Base-by-base conservation (phyloP, 1,140 invertebrate genomes). In the Andrena cerasifolii region DNA sequence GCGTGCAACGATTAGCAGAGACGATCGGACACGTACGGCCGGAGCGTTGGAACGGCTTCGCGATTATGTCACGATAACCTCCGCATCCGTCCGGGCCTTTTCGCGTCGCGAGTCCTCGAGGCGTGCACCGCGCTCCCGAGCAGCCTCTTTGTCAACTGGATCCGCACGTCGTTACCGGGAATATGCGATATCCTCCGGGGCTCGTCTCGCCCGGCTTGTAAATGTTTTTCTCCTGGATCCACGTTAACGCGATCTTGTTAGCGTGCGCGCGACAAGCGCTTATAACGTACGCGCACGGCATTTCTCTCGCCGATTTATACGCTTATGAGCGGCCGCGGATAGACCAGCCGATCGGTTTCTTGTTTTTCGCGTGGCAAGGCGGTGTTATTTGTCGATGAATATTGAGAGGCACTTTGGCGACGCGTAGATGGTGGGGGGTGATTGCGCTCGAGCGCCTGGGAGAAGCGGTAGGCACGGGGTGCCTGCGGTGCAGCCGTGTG, bases 181-280 rank as follows among this genome's bases (percentile, higher is more conserved):
- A 68, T 75, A 75, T 36, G 56, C 70, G 36, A 72, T 62, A 72
- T 62, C 43, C 56, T 33, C 8, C 65, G 33, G 33, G 65, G n/a
- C 53, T 31, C 40, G 24, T 10, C 40, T 45, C 21, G 36, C 18
- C 21, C 24, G 28, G 28, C 31, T 62, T 61, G 56, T 62, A 40
- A 72, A 62, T 26, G 56, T 62, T 72, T 62, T 31, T 51, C 33
- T n/a, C 58, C 0, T 33, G 3, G 6, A 51, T 73, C 63, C 63
- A 63, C 70, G 36, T 72, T 72, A 72, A 72, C 70, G 70, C 70
- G 70, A 62, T 63, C 72, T 74, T 54, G 72, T 74, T 65, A 66
- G 72, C 72, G 72, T 28, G 59, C n/a, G 31, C 59, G 26, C 47
- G 31, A 53, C 63, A n/a, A 36, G n/a, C 18, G 45, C 18, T 77